Percentiles rank a stretch among this genome's conserved stretches.
Evolutionary conservation across 2,797 vertebrate genomes (phyloP).

Genomic region (Enteromius afrohamiltoni): DNA sequence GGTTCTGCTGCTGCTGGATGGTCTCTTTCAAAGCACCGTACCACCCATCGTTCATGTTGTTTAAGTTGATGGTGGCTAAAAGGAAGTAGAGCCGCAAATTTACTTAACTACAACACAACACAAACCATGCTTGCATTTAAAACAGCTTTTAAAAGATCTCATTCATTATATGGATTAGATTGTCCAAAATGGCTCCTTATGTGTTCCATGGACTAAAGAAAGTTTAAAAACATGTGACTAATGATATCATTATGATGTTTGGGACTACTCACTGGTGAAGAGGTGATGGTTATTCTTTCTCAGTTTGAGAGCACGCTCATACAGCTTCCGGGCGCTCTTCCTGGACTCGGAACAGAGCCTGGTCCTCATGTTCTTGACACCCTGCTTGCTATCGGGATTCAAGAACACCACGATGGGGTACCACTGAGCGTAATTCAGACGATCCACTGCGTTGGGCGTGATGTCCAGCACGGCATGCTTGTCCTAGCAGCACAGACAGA

Average conservation of each 20-base stretch:
- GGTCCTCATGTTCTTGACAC: slow-evolving; percentile 98
- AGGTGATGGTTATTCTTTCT: slow-evolving; percentile 99
- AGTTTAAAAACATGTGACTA: neutral
- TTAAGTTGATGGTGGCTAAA: slow-evolving; percentile 96
- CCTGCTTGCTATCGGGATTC: slow-evolving; percentile 97
- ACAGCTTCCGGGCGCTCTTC: slow-evolving; percentile 96
- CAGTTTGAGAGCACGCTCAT: slow-evolving; percentile 96
- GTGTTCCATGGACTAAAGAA: neutral
- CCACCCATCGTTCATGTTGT: slow-evolving; percentile 99
- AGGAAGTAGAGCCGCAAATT: slow-evolving; percentile 41
- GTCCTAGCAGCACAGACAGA: slow-evolving; percentile 78
- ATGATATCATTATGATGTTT: neutral
- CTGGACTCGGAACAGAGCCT: slow-evolving; percentile 94
- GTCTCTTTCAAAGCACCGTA: slow-evolving; percentile 96
- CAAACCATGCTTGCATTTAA: neutral
- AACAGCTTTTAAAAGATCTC: neutral
- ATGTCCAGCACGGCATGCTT: slow-evolving; percentile 98
- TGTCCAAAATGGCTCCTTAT: neutral
- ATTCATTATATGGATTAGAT: neutral
- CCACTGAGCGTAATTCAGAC: slow-evolving; percentile 99
- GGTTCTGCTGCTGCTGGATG: slow-evolving; percentile 96
- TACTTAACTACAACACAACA: neutral
- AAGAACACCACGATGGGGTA: slow-evolving; percentile 98
- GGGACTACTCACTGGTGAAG: slow-evolving; percentile 90
- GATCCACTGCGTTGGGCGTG: slow-evolving; percentile 96